Evolutionary conservation across 2,797 vertebrate genomes (phyloP), one percentile per base, ranked within the genome.

Genomic region (Danio albolineatus): DNA sequence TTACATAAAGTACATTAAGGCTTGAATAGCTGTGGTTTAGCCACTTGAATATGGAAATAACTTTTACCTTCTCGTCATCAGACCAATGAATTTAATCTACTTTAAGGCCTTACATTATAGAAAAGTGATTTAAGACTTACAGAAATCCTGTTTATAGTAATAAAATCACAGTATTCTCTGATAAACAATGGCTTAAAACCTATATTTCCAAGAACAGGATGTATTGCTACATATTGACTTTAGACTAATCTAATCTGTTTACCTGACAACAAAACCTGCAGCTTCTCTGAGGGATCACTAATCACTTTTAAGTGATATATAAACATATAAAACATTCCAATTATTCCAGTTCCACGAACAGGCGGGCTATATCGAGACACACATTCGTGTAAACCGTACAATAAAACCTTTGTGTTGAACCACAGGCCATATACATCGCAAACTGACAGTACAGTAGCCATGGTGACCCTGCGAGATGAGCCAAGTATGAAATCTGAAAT

Each of bases 381-480:
- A 41, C 10, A 17, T n/a, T 36, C 0, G 2, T 38, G 61, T 46
- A 46, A 54, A 76, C 74, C 4, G 9, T 36, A 77, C 75, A 67
- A 77, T 67, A 56, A 67, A 77, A 57, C 16, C 51, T 57, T 38
- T 77, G 75, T 67, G 75, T 57, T 38, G 53, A 77, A 59, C 43
- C 38, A 67, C 62, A 67, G 51, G 53, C 75, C 28, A 28, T 77
- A 38, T 77, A 67, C 21, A 59, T 48, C 57, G 53, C 57, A 67
- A 57, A 77, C 41, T 65, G 17, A 38, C 62, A 46, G 16, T 16
- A 7, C 28, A 4, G 36, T 67, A 21, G 12, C 75, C 62, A 67
- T 48, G 10, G 41, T 48, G 41, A 67, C 19, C 10, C 6, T 21
- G 67, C 19, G 62, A 39, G 51, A 77, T 77, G 41, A 57, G 41